Percentiles rank a stretch among this genome's conserved stretches.
phyloP scores from a whole-genome alignment of 2,113 vertebrate genomes.

The Callithrix jacchus region DNA sequence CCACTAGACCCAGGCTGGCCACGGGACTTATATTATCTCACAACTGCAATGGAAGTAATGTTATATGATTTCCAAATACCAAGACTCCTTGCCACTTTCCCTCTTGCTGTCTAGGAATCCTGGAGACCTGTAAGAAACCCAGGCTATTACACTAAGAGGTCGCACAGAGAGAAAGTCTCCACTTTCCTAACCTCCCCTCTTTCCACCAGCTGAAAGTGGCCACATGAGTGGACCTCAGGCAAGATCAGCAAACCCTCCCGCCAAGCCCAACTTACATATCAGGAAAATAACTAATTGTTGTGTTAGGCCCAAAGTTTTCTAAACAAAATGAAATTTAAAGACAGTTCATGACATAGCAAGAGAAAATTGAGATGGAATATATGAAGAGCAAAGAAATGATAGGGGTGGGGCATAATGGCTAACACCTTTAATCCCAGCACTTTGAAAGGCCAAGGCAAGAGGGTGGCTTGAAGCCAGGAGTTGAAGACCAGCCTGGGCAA shows the following conservation, averaged over 20 bases:
- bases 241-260: background rate
- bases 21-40: background rate
- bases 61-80: background rate
- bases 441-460: too few species aligned
- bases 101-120: background rate
- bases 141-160: background rate
- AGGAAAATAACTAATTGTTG: background rate
- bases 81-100: background rate
- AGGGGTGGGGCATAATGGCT: too few species aligned
- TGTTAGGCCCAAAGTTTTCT: background rate
- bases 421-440: too few species aligned
- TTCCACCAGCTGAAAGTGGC: background rate
- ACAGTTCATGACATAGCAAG: background rate
- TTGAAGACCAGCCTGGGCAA: too few species aligned
- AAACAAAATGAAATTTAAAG: background rate
- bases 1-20: background rate
- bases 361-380: background rate
- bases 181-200: background rate
- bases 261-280: background rate
- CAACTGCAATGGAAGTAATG: background rate
- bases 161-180: background rate
- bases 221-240: background rate
- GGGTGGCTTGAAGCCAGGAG: too few species aligned
- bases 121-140: background rate
- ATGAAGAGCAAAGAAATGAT: background rate